Base-by-base conservation (phyloP, 2,113 vertebrate species). In the Theristicus caerulescens region DNA sequence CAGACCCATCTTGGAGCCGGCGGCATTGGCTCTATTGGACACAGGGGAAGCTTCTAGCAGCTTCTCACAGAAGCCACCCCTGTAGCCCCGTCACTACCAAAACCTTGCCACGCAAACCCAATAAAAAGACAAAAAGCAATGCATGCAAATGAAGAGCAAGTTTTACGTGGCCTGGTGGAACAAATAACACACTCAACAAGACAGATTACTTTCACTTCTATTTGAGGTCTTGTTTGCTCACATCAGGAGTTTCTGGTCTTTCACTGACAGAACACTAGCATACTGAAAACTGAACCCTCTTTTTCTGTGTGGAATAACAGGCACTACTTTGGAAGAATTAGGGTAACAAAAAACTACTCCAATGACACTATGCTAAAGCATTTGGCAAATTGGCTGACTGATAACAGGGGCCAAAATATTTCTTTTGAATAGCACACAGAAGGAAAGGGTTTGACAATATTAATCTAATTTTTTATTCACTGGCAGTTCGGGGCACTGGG, bases 111-210 rank as follows among this genome's bases (percentile, higher is more conserved):
- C 40, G 40, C 12, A 42, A 42, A 42, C 40, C 40, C 40, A 42
- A 42, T 42, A 42, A 7, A 1, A 22, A 78, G 34, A 47, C 18
- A 93, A 84, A 71, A 70, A 31, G 5, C 11, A 64, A 32, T 6
- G 8, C 15, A 18, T 22, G 4, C 18, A 94, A 78, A 46, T 4
- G 4, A 78, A 71, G 22, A 81, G 14, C 10, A 57, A 46, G 12
- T 71, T 51, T 71, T 40, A 67, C 5, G 0, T 15, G 12, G 40
- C 7, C 25, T 47, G 7, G 4, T 59, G 6, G 29, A 77, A 82
- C 5, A 78, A 88, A 58, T 6, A 77, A 24, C 19, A 31, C 0
- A 0, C 25, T 74, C 25, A 54, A n/a, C 5, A 55, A 69, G 72
- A 52, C 16, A 62, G 36, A 20, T 31, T 26, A 44, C 6, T 71